Conservation (phyloP, 2,113 vertebrate genomes). For the Plecotus auritus region DNA sequence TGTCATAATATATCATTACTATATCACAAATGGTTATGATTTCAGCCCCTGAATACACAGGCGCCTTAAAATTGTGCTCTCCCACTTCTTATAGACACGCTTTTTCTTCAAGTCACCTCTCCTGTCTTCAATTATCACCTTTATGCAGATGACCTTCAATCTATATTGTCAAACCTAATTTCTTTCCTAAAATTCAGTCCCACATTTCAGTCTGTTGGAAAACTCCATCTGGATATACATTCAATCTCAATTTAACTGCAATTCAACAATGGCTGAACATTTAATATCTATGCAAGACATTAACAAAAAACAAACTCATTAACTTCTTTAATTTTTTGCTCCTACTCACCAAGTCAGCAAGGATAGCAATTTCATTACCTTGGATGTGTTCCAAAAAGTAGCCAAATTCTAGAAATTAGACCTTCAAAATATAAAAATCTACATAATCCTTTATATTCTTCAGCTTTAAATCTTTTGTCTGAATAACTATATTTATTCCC, state of each 20-base stretch:
- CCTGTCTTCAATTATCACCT: background rate
- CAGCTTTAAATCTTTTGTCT: background rate
- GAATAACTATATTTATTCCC: background rate
- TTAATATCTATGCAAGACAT: constrained; percentile 1
- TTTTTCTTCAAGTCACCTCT: background rate
- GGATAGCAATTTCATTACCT: background rate
- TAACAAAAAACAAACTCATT: background rate
- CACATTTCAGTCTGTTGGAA: background rate
- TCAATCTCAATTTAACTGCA: background rate
- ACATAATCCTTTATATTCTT: background rate
- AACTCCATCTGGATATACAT: background rate
- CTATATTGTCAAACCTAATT: background rate
- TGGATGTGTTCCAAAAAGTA: background rate
- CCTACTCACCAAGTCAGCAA: background rate
- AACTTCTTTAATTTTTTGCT: constrained; percentile 7
- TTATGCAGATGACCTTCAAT: background rate
- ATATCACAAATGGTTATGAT: background rate
- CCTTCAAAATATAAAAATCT: background rate
- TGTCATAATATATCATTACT: constrained; percentile 4
- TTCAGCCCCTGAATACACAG: background rate
- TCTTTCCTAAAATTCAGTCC: constrained; percentile 17
- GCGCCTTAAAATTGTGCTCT: background rate
- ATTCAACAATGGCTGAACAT: background rate
- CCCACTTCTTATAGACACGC: background rate
- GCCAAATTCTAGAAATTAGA: background rate